Percentiles rank a stretch among this genome's conserved stretches.
Evolutionary conservation across 2,113 vertebrate genomes (phyloP).

Genomic region (Pituophis catenifer): DNA sequence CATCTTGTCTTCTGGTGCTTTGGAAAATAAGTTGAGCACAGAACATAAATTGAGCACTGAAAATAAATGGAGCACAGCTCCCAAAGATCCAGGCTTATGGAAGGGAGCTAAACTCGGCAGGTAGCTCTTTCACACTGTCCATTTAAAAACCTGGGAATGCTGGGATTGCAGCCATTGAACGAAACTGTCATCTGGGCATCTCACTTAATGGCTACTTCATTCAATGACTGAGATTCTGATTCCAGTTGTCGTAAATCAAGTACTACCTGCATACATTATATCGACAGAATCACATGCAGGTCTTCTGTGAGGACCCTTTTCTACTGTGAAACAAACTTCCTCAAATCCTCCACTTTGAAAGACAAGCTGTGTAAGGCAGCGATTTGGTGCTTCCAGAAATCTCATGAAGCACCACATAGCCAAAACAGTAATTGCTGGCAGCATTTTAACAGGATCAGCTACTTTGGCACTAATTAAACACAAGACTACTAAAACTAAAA

Average conservation of each 20-base stretch:
- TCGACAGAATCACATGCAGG: neutral
- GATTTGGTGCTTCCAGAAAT: neutral
- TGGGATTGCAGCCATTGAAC: neutral
- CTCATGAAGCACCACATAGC: neutral
- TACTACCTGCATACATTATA: neutral
- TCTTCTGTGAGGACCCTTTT: neutral
- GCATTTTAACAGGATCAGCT: constrained; percentile 20
- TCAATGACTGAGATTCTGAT: neutral
- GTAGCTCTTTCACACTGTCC: neutral
- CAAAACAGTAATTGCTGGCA: constrained; percentile 15
- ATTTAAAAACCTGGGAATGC: neutral
- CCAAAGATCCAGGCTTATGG: neutral
- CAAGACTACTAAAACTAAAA: neutral
- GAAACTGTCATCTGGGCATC: no score
- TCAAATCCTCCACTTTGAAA: neutral
- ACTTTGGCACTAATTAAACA: constrained; percentile 9
- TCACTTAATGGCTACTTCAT: neutral
- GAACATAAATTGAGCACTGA: no score
- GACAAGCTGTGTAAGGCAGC: neutral
- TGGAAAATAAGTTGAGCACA: neutral
- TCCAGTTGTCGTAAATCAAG: neutral
- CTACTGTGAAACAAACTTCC: neutral
- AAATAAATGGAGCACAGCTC: no score
- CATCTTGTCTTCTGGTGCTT: neutral
- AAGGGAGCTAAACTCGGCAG: neutral